These are phyloP conservation scores for Paelopatides confundens DNA, from an alignment of 53 echinoderm and acorn worm genomes.

Conservation along the genomic window DNA sequence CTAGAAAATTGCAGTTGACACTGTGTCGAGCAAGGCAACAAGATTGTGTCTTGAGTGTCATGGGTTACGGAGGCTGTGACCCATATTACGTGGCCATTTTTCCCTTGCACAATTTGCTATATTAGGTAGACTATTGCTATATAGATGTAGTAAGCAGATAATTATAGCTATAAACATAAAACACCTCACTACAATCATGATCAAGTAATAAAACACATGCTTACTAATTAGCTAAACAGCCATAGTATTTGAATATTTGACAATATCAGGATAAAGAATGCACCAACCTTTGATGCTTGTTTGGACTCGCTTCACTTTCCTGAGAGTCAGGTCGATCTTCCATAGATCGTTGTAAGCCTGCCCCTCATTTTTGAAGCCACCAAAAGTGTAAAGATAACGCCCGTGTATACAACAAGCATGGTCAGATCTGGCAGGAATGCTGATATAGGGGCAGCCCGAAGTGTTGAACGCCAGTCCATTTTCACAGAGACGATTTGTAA, in stretches of 20 bases:
- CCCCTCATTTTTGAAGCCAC: slow-evolving; percentile 40
- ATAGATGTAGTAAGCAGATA: too few species aligned
- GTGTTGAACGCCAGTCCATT: slow-evolving; percentile 16
- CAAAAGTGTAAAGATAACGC: slow-evolving; percentile 1
- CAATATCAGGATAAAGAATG: not conserved
- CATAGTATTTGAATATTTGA: too few species aligned
- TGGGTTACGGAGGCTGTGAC: too few species aligned
- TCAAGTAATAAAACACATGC: too few species aligned
- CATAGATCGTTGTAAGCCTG: slow-evolving; percentile 42
- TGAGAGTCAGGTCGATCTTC: slow-evolving; percentile 14
- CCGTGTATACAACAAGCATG: slow-evolving; percentile 37
- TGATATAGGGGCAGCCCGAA: slow-evolving; percentile 12
- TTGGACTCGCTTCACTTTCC: slow-evolving; percentile 24
- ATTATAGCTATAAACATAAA: too few species aligned
- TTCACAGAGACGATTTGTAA: slow-evolving; percentile 3
- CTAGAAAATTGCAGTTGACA: too few species aligned
- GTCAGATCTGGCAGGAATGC: slow-evolving; percentile 36
- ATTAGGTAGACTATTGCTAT: too few species aligned
- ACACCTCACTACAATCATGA: too few species aligned
- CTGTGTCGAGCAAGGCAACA: too few species aligned
- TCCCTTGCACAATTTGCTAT: too few species aligned
- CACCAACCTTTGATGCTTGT: slow-evolving; percentile 21
- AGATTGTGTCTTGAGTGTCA: too few species aligned
- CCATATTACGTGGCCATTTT: too few species aligned
- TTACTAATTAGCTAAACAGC: not conserved